A percentile compares a stretch with the other conserved stretches of the same genome.
These are phyloP conservation scores for Dipodomys merriami DNA, from an alignment of 2,113 vertebrate species.

Conservation along the genomic window DNA sequence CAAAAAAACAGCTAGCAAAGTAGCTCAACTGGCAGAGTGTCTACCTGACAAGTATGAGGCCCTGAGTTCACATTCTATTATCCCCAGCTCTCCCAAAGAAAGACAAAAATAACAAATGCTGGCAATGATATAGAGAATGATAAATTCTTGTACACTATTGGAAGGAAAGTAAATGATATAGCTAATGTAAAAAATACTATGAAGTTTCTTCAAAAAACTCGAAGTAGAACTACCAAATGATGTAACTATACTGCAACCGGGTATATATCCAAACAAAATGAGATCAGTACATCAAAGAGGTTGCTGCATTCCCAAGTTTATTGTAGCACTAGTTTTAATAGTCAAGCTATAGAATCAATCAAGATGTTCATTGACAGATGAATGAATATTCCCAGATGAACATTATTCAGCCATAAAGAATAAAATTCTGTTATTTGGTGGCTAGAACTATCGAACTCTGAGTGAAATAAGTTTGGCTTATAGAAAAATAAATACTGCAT, in stretches of 20 bases:
- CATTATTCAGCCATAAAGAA: background rate
- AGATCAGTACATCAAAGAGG: background rate
- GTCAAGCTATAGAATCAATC: background rate
- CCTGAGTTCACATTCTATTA: no score
- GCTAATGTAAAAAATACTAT: background rate
- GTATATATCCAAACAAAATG: background rate
- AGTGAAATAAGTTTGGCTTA: background rate
- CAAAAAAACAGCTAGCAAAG: no score
- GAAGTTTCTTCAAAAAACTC: background rate
- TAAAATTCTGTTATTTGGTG: background rate
- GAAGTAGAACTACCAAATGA: background rate
- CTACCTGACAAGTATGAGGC: no score
- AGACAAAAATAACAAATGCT: background rate
- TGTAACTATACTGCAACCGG: background rate
- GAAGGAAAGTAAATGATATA: background rate
- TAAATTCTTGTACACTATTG: background rate
- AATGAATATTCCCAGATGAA: background rate
- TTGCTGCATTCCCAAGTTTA: background rate
- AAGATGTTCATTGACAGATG: background rate
- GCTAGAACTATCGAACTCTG: background rate
- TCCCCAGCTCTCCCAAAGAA: background rate
- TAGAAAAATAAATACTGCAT: background rate
- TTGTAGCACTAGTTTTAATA: background rate
- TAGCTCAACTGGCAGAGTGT: no score
- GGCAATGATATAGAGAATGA: background rate